Evolutionary conservation across 92 coral and sea anemone genomes (phyloP).

Genomic region (Chrysogorgia sp.): DNA sequence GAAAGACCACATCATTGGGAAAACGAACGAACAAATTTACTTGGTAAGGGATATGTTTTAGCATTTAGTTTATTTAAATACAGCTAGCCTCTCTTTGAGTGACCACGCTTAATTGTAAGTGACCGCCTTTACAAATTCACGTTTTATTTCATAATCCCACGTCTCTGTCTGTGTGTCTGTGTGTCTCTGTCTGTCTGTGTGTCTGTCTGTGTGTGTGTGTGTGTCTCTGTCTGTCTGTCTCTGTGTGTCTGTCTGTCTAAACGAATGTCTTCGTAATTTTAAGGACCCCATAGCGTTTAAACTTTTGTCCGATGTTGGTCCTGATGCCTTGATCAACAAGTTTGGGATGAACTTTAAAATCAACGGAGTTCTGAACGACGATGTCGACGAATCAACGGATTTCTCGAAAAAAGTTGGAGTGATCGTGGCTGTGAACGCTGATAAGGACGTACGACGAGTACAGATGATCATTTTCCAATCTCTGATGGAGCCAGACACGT

Average conservation of each 20-base stretch:
- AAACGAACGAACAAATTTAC: slow-evolving; percentile 62
- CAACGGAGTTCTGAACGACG: slow-evolving; percentile 49
- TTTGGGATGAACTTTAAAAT: slow-evolving; percentile 72
- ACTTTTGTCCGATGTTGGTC: slow-evolving; percentile 72
- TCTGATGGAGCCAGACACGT: slow-evolving; percentile 60
- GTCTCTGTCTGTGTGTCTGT: too few species aligned
- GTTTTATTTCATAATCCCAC: too few species aligned
- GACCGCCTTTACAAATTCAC: too few species aligned
- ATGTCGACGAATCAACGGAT: slow-evolving; percentile 22
- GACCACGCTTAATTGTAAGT: too few species aligned
- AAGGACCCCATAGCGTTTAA: slow-evolving; percentile 64
- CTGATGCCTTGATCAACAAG: slow-evolving; percentile 83
- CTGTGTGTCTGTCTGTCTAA: too few species aligned
- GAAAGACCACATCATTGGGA: slow-evolving; percentile 61
- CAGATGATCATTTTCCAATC: slow-evolving; percentile 87
- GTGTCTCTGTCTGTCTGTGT: too few species aligned
- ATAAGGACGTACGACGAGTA: slow-evolving; percentile 57
- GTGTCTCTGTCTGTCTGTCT: too few species aligned
- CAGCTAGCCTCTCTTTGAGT: too few species aligned
- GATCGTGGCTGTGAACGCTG: slow-evolving; percentile 10
- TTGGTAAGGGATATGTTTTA: slow-evolving; percentile 31
- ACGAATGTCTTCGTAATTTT: not conserved
- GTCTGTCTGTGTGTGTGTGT: too few species aligned
- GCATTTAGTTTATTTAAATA: too few species aligned
- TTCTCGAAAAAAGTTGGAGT: slow-evolving; percentile 10